Percentiles rank a stretch among this genome's conserved stretches.
These are phyloP conservation scores for Lepus oiostolus DNA, from an alignment of 2,797 vertebrate species.

Conservation along the genomic window DNA sequence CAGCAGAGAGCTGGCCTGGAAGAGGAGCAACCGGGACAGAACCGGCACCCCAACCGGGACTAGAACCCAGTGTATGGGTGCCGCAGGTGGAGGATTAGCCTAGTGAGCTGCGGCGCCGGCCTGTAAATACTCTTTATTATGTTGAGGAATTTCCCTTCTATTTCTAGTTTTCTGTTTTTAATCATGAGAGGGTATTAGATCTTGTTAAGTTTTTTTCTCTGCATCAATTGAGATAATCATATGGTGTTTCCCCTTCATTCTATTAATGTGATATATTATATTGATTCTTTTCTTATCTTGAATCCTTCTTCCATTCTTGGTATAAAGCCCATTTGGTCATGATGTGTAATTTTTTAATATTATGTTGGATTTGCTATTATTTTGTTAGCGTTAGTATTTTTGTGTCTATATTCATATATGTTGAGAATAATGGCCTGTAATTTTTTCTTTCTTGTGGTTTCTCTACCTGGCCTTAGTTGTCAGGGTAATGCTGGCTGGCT, in stretches of 20 bases:
- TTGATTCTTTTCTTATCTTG: background rate
- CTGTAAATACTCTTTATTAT: background rate
- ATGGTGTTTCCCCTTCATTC: background rate
- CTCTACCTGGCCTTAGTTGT: background rate
- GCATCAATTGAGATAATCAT: background rate
- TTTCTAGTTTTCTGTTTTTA: background rate
- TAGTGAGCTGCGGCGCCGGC: no score
- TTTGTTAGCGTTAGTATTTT: background rate
- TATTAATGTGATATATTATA: background rate
- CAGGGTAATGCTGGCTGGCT: background rate
- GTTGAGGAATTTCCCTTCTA: background rate
- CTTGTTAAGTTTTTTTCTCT: background rate
- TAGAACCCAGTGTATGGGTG: no score
- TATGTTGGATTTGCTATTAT: no score
- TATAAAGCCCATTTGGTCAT: no score
- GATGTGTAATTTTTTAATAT: no score
- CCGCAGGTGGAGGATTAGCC: no score
- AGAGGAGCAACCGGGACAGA: no score
- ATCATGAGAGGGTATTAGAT: background rate
- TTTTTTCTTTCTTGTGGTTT: background rate
- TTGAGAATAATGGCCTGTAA: background rate
- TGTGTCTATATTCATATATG: background rate
- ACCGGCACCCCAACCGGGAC: no score
- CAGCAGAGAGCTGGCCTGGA: no score
- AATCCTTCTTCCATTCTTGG: no score